These are phyloP conservation scores for Pipistrellus nathusii DNA, from an alignment of 2,797 vertebrate species.

Conservation along the genomic window DNA sequence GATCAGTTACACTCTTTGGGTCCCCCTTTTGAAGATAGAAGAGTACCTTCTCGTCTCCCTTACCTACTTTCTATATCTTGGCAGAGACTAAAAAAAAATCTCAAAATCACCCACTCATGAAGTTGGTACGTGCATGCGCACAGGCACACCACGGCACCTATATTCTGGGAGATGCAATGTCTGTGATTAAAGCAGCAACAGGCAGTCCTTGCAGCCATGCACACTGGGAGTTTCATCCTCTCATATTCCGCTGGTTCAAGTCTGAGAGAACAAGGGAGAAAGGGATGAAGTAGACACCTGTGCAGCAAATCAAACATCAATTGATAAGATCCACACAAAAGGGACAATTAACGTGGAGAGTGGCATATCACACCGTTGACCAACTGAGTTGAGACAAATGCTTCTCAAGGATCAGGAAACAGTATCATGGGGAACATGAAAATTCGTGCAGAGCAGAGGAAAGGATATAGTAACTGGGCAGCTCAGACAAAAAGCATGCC, in stretches of 20 bases:
- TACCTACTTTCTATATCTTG: neutral
- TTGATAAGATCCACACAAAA: neutral
- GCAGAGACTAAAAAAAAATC: neutral
- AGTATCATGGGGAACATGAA: neutral
- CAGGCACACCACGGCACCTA: neutral
- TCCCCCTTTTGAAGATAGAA: neutral
- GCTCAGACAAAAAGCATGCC: neutral
- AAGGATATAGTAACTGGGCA: neutral
- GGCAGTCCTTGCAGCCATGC: neutral
- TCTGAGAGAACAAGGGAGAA: neutral
- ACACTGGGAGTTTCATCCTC: neutral
- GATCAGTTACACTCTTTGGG: neutral
- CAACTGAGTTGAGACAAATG: neutral
- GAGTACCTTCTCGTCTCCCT: neutral
- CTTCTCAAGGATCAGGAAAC: neutral
- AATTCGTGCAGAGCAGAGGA: neutral
- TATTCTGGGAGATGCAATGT: neutral
- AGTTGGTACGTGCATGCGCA: neutral
- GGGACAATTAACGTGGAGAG: neutral
- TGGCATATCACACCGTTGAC: neutral
- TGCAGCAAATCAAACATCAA: neutral
- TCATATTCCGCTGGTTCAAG: neutral
- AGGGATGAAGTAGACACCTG: neutral
- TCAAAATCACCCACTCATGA: neutral
- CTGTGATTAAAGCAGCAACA: neutral